Conservation (phyloP, 2,888 invertebrate species). For the Acrobasis repandana region DNA sequence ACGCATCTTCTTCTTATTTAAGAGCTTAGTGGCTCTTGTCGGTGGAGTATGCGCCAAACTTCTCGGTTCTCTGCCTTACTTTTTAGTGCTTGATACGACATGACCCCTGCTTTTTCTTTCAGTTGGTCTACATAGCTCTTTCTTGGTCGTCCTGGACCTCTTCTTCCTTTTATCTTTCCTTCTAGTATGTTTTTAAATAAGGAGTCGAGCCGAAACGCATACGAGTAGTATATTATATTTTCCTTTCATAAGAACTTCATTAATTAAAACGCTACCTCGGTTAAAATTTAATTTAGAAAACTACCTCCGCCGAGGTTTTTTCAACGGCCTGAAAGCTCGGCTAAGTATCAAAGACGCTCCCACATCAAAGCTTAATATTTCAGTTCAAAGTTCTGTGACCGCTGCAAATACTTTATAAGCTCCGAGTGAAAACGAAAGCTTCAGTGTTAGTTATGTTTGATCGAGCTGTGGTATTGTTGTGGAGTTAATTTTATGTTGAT, state of each 20-base stretch:
- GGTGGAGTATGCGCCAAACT: too few relatives aligned
- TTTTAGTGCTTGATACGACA: too few relatives aligned
- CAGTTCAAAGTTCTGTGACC: slow-evolving; percentile 11
- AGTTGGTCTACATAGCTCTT: too few relatives aligned
- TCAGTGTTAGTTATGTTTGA: neutral
- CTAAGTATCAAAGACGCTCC: slow-evolving; percentile 17
- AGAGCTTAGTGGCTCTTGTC: too few relatives aligned
- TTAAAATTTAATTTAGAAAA: neutral
- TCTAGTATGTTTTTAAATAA: too few relatives aligned
- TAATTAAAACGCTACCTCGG: neutral
- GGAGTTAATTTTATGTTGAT: neutral
- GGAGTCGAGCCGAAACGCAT: too few relatives aligned
- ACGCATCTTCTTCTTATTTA: too few relatives aligned
- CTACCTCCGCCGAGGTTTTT: slow-evolving; percentile 1
- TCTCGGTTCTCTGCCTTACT: too few relatives aligned
- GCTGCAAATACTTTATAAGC: slow-evolving; percentile 11
- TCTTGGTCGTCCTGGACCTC: too few relatives aligned
- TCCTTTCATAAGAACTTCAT: neutral
- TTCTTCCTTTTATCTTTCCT: too few relatives aligned
- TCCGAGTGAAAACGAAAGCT: slow-evolving; percentile 8
- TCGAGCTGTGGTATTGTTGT: slow-evolving; percentile 6
- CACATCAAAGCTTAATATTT: slow-evolving; percentile 18
- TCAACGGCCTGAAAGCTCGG: slow-evolving; percentile 1
- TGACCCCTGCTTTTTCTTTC: too few relatives aligned
- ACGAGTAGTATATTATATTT: neutral